Evolutionary conservation across 2,888 invertebrate genomes (phyloP), one percentile per base, ranked within the genome.

Genomic region (Pyrrhosoma nymphula): DNA sequence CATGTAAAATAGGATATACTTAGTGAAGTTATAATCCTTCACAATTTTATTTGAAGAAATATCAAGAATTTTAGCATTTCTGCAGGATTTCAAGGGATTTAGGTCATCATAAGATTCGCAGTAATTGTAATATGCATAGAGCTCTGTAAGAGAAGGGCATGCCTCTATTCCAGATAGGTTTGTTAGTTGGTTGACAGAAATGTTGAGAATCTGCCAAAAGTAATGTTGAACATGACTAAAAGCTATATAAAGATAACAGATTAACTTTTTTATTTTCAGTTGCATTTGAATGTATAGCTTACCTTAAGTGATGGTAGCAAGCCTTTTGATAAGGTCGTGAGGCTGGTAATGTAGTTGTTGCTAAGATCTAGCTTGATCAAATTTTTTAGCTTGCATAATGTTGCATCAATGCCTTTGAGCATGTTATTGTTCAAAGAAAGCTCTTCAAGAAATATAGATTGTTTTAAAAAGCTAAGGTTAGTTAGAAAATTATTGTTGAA

Each of bases 21-120:
- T 56, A 20, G 12, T 95, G n/a, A 95, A 95, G 26, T 88, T 14
- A 23, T 60, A 56, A 3, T n/a, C 60, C 47, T 88, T 95, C 26
- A 47, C 88, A 88, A 95, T 30, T 39, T 95, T 95, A 56, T 95
- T 95, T 63, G 91, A 91, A 39, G 91, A 63, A 60, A 91, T 39
- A 63, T 91, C 91, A 20, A 91, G n/a, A 16, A 63, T 39, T 91
- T 20, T 23, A 2, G 63, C 6, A 12, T 56, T 69, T 23, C 12
- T 69, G 26, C 91, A 91, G 14, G 0, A 18, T 26, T 69, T 69
- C 26, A 91, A 39, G 26, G 35, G 0, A 91, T 91, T 60, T 23
- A 91, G 35, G 14, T 35, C 91, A 91, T 91, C 39, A 26, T 39
- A 39, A 47, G 35, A 56, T 47, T 69, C 91, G 20, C 30, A 63